Percentiles rank a stretch among this genome's conserved stretches.
Evolutionary conservation across 2,797 vertebrate species (phyloP).

Genomic region (Vipera ursinii): DNA sequence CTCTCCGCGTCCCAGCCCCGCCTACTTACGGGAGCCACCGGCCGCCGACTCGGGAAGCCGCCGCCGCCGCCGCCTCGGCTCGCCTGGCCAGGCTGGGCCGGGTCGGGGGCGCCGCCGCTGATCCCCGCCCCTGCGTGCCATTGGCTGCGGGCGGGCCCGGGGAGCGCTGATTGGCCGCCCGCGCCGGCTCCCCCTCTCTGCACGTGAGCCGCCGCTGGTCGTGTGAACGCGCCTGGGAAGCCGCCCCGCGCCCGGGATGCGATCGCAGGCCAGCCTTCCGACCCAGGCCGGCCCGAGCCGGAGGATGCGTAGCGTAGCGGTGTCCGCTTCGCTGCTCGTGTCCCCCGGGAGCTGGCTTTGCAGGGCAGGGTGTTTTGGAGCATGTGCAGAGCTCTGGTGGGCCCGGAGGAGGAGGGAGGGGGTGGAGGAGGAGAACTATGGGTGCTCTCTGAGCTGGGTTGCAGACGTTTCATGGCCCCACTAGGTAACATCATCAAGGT

Average conservation of each 20-base stretch:
- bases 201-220: not conserved
- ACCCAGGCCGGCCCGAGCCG: not conserved
- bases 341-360: not conserved
- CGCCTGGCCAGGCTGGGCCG: too few relatives aligned
- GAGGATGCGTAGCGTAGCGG: not conserved
- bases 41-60: too few relatives aligned
- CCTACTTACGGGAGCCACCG: too few relatives aligned
- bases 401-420: too few relatives aligned
- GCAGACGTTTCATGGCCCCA: too few relatives aligned
- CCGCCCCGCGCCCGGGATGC: not conserved
- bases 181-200: not conserved
- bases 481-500: too few relatives aligned
- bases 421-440: too few relatives aligned
- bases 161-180: not conserved
- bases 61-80: too few relatives aligned
- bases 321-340: not conserved
- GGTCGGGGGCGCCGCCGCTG: not conserved
- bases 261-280: too few relatives aligned
- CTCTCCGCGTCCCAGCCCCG: slow-evolving; percentile 12
- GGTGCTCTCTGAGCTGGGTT: too few relatives aligned
- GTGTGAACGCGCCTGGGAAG: not conserved
- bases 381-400: not conserved
- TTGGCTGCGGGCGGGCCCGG: not conserved
- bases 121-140: not conserved
- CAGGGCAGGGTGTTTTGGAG: not conserved